Percentiles rank a stretch among this genome's conserved stretches.
Conservation (phyloP, 1,140 invertebrate species). For the Aphaenogaster rudis region DNA sequence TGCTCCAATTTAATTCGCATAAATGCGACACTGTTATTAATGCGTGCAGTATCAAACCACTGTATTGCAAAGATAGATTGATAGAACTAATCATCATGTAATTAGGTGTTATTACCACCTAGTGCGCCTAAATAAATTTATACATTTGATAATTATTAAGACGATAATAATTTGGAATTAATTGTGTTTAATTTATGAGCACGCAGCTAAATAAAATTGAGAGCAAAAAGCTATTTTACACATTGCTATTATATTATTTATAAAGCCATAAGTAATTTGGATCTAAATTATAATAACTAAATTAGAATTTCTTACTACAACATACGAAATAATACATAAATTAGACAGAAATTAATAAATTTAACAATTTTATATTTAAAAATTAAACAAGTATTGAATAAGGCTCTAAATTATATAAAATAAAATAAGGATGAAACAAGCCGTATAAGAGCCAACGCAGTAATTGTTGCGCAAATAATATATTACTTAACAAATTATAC, state of each 20-base stretch:
- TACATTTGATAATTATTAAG: background rate
- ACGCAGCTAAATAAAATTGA: background rate
- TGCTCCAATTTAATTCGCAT: slow-evolving; percentile 27
- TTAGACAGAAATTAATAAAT: background rate
- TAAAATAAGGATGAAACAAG: no score
- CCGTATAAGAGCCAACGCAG: no score
- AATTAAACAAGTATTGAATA: no score
- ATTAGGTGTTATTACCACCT: background rate
- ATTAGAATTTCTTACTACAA: background rate
- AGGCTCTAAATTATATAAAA: no score
- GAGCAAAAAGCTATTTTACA: background rate
- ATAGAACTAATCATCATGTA: slow-evolving; percentile 12
- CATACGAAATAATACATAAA: background rate
- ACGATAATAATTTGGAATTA: background rate
- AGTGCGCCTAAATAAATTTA: background rate
- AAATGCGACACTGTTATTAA: slow-evolving; percentile 32
- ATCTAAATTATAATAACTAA: background rate
- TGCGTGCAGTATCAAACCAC: background rate
- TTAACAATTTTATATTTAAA: background rate
- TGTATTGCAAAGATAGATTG: background rate
- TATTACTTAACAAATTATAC: no score
- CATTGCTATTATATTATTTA: background rate
- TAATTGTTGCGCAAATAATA: no score
- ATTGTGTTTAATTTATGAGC: background rate
- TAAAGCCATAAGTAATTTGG: background rate